Percentiles rank a stretch among this genome's conserved stretches.
Conservation (phyloP, 2,888 invertebrate species). For the Orchesellides sinensis region DNA sequence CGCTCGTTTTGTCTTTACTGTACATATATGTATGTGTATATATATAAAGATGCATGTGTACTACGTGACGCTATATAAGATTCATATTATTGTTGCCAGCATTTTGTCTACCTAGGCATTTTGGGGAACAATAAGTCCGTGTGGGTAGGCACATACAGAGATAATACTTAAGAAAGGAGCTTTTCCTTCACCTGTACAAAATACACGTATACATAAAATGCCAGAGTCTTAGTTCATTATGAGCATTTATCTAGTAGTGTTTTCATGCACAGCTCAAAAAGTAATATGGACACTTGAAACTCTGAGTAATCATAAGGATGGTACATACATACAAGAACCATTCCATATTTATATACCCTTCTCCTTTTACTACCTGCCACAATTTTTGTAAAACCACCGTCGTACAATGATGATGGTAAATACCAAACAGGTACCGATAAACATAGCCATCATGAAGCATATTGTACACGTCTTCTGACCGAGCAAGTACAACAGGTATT, state of each 20-base stretch:
- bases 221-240: conserved; percentile 31
- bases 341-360: conserved; percentile 30
- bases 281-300: background rate
- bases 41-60: conserved; percentile 14
- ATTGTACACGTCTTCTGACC: conserved; percentile 25
- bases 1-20: conserved; percentile 39
- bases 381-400: background rate
- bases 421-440: conserved; percentile 43
- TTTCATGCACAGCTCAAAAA: conserved; percentile 36
- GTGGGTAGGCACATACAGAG: conserved; percentile 33
- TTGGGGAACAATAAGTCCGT: conserved; percentile 43
- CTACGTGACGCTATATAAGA: conserved; percentile 27
- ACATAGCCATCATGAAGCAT: conserved; percentile 28
- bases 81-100: conserved; percentile 43
- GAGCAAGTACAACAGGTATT: background rate
- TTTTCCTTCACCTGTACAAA: conserved; percentile 34
- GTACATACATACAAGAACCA: conserved; percentile 13
- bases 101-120: conserved; percentile 31
- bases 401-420: conserved; percentile 33
- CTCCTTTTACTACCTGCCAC: conserved; percentile 45
- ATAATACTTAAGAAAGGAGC: conserved; percentile 46
- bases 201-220: conserved; percentile 6
- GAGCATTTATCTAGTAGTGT: no score
- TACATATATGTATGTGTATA: conserved; percentile 21
- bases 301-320: background rate